Evolutionary conservation across 2,797 vertebrate species (phyloP).

Genomic region (Synanceia verrucosa): DNA sequence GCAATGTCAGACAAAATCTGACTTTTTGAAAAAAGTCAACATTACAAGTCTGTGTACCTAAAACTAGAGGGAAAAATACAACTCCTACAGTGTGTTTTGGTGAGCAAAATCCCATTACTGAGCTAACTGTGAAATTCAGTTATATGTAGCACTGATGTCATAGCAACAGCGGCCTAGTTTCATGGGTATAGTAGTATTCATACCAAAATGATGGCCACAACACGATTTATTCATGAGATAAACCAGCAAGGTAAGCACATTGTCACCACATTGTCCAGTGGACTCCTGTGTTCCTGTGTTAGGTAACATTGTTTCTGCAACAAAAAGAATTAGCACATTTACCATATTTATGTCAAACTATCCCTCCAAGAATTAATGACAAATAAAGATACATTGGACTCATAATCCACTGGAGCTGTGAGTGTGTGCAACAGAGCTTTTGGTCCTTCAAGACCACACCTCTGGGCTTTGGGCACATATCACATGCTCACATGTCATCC

Average conservation of each 20-base stretch:
- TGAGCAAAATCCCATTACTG: background rate
- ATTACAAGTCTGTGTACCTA: background rate
- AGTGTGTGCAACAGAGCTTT: background rate
- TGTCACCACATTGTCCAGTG: background rate
- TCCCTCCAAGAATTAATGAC: background rate
- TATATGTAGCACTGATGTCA: too few species aligned
- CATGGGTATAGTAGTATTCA: background rate
- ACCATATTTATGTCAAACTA: background rate
- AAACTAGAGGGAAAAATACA: background rate
- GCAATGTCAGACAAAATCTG: background rate
- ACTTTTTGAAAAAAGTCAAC: background rate
- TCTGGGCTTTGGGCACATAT: slow-evolving; percentile 40
- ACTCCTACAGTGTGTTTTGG: background rate
- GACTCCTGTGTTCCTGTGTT: background rate
- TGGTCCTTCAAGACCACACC: background rate
- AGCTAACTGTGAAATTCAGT: background rate
- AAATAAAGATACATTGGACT: background rate
- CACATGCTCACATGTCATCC: slow-evolving; percentile 37
- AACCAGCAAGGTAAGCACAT: background rate
- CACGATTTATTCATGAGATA: background rate
- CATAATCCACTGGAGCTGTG: background rate
- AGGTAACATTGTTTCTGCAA: background rate
- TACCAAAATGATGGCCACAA: background rate
- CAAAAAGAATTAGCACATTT: background rate
- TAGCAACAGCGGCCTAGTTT: background rate